These are phyloP conservation scores for Brachyistius frenatus DNA, from an alignment of 2,113 vertebrate genomes.

Conservation along the genomic window DNA sequence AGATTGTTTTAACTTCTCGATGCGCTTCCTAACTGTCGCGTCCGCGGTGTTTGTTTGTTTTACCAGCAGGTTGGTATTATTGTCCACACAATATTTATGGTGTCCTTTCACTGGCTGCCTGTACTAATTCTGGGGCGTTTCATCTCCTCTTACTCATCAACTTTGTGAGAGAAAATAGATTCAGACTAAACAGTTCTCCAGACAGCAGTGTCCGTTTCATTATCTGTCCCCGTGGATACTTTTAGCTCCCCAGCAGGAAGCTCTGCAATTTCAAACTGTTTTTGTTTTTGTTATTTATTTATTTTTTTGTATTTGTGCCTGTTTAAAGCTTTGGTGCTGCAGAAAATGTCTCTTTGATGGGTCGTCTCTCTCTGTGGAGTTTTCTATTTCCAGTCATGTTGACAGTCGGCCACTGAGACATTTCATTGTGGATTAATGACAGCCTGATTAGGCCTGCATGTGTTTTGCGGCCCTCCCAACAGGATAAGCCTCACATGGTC, in stretches of 20 bases:
- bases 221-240: slow-evolving; percentile 26
- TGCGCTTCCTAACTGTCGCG: neutral
- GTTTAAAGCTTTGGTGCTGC: slow-evolving; percentile 15
- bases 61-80: neutral
- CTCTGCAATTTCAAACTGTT: slow-evolving; percentile 36
- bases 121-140: slow-evolving; percentile 51
- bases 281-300: neutral
- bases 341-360: slow-evolving; percentile 48
- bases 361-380: slow-evolving; percentile 29
- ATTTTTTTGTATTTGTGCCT: slow-evolving; percentile 24
- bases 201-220: slow-evolving; percentile 52
- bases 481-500: slow-evolving; percentile 47
- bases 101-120: slow-evolving; percentile 27
- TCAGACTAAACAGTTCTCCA: slow-evolving; percentile 44
- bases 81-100: slow-evolving; percentile 1
- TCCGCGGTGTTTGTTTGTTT: neutral
- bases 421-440: slow-evolving; percentile 57
- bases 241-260: slow-evolving; percentile 22
- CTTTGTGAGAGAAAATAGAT: slow-evolving; percentile 60
- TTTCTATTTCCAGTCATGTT: slow-evolving; percentile 60
- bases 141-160: slow-evolving; percentile 46
- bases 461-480: slow-evolving; percentile 38
- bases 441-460: slow-evolving; percentile 51
- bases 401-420: slow-evolving; percentile 54
- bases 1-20: neutral